Evolutionary conservation across 2,797 vertebrate genomes (phyloP), one percentile per base, ranked within the genome.

Genomic region (Trichosurus vulpecula): DNA sequence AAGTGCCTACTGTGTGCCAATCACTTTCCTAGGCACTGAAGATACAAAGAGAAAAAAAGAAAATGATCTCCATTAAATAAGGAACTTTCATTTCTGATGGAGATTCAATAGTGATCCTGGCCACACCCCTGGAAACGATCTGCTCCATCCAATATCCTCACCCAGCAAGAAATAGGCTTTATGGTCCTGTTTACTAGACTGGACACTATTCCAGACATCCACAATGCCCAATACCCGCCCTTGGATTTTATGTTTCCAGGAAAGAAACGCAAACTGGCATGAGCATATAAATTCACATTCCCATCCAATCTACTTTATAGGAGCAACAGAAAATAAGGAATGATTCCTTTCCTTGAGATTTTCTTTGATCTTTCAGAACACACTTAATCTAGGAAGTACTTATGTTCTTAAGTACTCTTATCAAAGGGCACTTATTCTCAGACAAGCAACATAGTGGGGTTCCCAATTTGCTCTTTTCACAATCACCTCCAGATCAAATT

Each of bases 401-500:
- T 55, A 95, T 8, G 22, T 47, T 11, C 55, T 53, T 53, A 87
- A 2, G 5, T 25, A 6, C 31, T 6, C 27, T 96, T 58, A 91
- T n/a, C 30, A 66, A 97, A 95, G 53, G 54, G 0, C 25, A 25
- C 52, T 94, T 92, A 92, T 91, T 92, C 94, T 58, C 51, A 97
- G 94, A 94, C 53, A 93, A 41, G 25, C 29, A 90, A 29, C n/a
- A 27, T 52, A 90, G 56, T 74, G 29, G 52, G 47, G 8, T 56
- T 54, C 95, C 90, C 56, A 58, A 54, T 97, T 94, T 92, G 87
- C 93, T 81, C 91, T 93, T 74, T 87, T 16, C 22, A 53, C 57
- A 55, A 81, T 94, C 54, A 92, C 81, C 29, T 95, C 90, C 90
- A n/a, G 93, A 95, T 52, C 57, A 94, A 90, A 95, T 11, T 47